phyloP scores from a whole-genome alignment of 2,888 invertebrate genomes.

The Agriopis aurantiaria region DNA sequence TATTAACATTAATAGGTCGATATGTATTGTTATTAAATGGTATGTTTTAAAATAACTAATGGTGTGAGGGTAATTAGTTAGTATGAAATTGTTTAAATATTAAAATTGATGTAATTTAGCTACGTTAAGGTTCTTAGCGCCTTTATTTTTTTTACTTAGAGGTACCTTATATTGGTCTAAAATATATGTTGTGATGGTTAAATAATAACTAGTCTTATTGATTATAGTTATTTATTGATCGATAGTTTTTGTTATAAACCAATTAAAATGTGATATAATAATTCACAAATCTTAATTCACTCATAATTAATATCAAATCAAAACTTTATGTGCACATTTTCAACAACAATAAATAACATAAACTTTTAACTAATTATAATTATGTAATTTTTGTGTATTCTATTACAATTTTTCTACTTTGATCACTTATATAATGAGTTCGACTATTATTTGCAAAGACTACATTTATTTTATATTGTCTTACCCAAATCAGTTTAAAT shows the following conservation, averaged over 20 bases:
- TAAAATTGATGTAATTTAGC: slow-evolving; percentile 29
- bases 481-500: too few relatives aligned
- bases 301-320: neutral
- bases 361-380: too few relatives aligned
- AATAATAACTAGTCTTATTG: neutral
- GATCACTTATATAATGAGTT: neutral
- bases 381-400: too few relatives aligned
- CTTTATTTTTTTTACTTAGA: slow-evolving; percentile 29
- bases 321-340: neutral
- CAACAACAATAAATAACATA: neutral
- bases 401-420: too few relatives aligned
- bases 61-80: slow-evolving; percentile 41
- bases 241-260: neutral
- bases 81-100: slow-evolving; percentile 29
- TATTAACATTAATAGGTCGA: slow-evolving; percentile 12
- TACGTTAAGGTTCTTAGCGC: slow-evolving; percentile 26
- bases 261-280: slow-evolving; percentile 28
- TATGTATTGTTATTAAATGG: slow-evolving; percentile 17
- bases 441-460: too few relatives aligned
- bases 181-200: slow-evolving; percentile 72
- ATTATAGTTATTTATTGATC: neutral
- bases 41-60: slow-evolving; percentile 22
- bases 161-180: slow-evolving; percentile 44
- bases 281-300: slow-evolving; percentile 5
- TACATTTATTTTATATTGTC: too few relatives aligned